Evolutionary conservation across 1,140 invertebrate species (phyloP).

Genomic region (Habropoda laboriosa): DNA sequence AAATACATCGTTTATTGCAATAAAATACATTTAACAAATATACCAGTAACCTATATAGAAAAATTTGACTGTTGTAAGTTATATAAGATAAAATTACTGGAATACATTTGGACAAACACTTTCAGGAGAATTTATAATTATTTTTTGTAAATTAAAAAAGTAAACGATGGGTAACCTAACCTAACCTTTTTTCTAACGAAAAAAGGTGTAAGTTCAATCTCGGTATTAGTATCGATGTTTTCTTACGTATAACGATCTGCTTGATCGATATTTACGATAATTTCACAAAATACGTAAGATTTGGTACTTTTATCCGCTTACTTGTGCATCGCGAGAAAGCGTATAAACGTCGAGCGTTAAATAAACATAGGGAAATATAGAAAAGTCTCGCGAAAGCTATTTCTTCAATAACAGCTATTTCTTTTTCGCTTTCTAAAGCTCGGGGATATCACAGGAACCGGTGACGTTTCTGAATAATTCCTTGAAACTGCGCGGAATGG

Average conservation of each 20-base stretch:
- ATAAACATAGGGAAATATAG: slow-evolving; percentile 23
- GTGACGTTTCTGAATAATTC: slow-evolving; percentile 58
- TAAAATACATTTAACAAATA: too few species aligned
- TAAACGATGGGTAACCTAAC: too few species aligned
- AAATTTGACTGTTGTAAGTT: too few species aligned
- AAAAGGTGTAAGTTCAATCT: too few species aligned
- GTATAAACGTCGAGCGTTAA: not conserved
- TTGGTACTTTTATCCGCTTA: not conserved
- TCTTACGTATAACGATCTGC: not conserved
- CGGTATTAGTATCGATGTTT: not conserved
- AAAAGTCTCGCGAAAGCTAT: slow-evolving; percentile 8
- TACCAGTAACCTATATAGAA: too few species aligned
- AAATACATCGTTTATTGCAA: too few species aligned
- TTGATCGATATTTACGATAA: not conserved
- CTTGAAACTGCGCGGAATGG: slow-evolving; percentile 44
- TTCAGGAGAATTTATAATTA: too few species aligned
- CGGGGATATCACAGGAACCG: slow-evolving; percentile 24
- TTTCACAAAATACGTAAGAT: not conserved
- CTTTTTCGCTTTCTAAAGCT: slow-evolving; percentile 26
- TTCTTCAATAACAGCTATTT: slow-evolving; percentile 29
- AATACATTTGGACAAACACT: too few species aligned
- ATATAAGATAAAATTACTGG: too few species aligned
- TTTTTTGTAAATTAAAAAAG: too few species aligned
- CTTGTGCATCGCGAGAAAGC: not conserved
- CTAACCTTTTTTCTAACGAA: too few species aligned